Evolutionary conservation across 2,113 vertebrate genomes (phyloP).

Genomic region (Sebastes fasciatus): DNA sequence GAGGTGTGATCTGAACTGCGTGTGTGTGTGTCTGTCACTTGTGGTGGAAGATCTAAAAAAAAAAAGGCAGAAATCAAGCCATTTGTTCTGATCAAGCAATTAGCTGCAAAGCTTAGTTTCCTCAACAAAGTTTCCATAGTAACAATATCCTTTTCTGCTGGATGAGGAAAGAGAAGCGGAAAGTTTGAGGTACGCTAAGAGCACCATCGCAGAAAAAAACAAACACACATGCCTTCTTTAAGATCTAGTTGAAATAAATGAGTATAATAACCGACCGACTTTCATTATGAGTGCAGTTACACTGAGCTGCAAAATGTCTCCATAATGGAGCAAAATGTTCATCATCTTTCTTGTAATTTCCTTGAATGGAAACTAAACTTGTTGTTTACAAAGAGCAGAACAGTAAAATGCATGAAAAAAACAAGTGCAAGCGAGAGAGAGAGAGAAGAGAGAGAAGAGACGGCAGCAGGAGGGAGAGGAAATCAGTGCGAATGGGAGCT

Average conservation of each 20-base stretch:
- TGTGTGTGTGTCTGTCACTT: background rate
- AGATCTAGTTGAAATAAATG: conserved; percentile 32
- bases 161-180: background rate
- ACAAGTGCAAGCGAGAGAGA: background rate
- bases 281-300: background rate
- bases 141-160: conserved; percentile 12
- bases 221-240: conserved; percentile 3
- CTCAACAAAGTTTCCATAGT: conserved; percentile 44
- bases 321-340: conserved; percentile 24
- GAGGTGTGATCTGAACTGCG: conserved; percentile 19
- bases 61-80: background rate
- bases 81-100: conserved; percentile 29
- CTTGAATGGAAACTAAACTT: conserved; percentile 24
- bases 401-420: conserved; percentile 23
- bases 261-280: conserved; percentile 10
- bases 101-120: conserved; percentile 30
- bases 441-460: conserved; percentile 4
- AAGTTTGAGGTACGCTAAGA: conserved; percentile 4
- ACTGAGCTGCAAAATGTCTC: conserved; percentile 1
- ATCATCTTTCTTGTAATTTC: conserved; percentile 28
- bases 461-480: conserved; percentile 22
- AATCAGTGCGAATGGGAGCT: conserved; percentile 46
- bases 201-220: conserved; percentile 13
- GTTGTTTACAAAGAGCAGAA: conserved; percentile 34
- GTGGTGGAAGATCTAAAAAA: conserved; percentile 10